Evolutionary conservation across 2,888 invertebrate genomes (phyloP), one percentile per base, ranked within the genome.

Genomic region (Parelbella ahira): DNA sequence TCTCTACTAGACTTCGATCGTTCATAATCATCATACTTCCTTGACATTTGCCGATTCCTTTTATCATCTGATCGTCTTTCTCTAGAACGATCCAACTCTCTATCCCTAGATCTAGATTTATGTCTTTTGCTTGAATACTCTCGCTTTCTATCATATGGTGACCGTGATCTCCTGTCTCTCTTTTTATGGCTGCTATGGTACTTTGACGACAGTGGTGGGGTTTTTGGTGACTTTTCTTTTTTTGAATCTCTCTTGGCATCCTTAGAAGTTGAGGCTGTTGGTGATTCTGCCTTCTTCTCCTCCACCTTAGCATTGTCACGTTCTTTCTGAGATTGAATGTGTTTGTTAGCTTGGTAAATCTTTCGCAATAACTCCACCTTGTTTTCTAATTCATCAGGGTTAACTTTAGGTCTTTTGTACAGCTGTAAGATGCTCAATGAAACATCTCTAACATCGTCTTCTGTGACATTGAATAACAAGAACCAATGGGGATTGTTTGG

Each of bases 401-500:
- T 89, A 24, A 94, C 95, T 89, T 96, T 96, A 1, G 92, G 81
- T 37, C 97, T 89, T 44, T 91, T 92, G 69, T 98, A 99, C 0
- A 98, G 87, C 52, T 93, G 91, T 45, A 98, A 86, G 49, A 98
- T 96, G 27, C 93, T 90, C 29, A 91, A 80, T 58, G 94, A 94
- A 37, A 98, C 95, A 58, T 96, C 95, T 37, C 93, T 89, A 1
- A 99, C 94, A 51, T 95, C 92, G 15, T 90, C 90, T 77, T 97
- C 96, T 0, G 90, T 88, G 0, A 96, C 96, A 63, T 93, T 93
- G 69, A 98, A 98, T 2, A 98, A 83, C 0, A 91, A 88, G 72
- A 92, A 98, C 98, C 98, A 99, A 0, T 95, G 90, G 0, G 98
- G 98, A 56, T 90, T 92, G 46, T 92, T 93, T 0, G 98, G 98